Evolutionary conservation across 2,797 vertebrate species (phyloP), one percentile per base, ranked within the genome.

Genomic region (Selene dorsalis): DNA sequence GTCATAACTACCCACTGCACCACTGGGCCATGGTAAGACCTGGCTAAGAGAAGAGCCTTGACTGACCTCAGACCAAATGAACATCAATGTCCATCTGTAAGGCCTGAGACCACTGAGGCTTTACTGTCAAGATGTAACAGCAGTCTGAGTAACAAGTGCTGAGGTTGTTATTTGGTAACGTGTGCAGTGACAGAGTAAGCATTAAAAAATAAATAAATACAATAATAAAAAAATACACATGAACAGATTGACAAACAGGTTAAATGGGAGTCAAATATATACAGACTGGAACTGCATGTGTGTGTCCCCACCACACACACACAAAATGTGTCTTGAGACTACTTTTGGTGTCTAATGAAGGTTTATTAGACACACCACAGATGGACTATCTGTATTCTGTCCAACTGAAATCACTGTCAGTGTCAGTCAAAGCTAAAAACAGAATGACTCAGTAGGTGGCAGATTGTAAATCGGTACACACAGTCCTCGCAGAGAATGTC

Each of bases 281-380:
- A 80, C 63, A 77, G 43, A 59, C 50, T 81, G 63, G 32, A 74
- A 68, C 72, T 55, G 56, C 64, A 66, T 71, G 73, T 69, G 68
- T 75, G 64, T 55, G 58, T 67, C 52, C 35, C 28, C 61, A 55
- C 50, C 45, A 24, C 22, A 45, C 41, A 67, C 73, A 70, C 62
- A 66, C 75, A 74, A 55, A 60, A 1, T 74, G 74, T 81, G 69
- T 65, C 86, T 60, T 8, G 69, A 74, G 83, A 59, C 64, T 75
- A 72, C 69, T 63, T 79, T 48, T 6, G 18, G 63, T 73, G 62
- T 82, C 77, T 50, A 70, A 74, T 76, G 60, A 71, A 67, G 75
- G 68, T 86, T 90, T 88, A 91, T 88, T 85, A 88, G 84, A 82
- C 80, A 56, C 68, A 62, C 47, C 84, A 80, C 84, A 90, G 87